Percentiles rank a stretch among this genome's conserved stretches.
These are phyloP conservation scores for Cryptocephalus moraei DNA, from an alignment of 2,888 invertebrate species.

Conservation along the genomic window DNA sequence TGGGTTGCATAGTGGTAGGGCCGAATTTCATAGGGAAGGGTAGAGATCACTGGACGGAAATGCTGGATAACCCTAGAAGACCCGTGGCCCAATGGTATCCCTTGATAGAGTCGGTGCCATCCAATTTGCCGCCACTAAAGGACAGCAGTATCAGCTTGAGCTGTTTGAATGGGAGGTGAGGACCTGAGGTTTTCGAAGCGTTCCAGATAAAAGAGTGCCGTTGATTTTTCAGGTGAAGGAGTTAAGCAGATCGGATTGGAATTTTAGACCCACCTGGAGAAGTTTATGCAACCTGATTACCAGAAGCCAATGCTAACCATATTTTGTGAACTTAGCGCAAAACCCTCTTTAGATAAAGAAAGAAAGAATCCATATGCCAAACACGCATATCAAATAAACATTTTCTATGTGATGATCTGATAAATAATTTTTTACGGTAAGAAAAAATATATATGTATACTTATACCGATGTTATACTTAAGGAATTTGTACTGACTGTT, in stretches of 20 bases:
- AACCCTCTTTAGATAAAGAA: background rate
- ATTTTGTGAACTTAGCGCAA: too few relatives aligned
- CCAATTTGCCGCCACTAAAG: slow-evolving; percentile 46
- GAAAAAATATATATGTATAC: background rate
- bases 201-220: too few relatives aligned
- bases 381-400: background rate
- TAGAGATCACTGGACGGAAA: slow-evolving; percentile 75
- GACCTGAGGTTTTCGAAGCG: background rate
- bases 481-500: background rate
- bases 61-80: slow-evolving; percentile 73
- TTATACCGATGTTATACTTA: background rate
- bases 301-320: too few relatives aligned
- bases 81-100: slow-evolving; percentile 82
- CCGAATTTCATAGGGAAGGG: slow-evolving; percentile 65
- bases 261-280: too few relatives aligned
- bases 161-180: slow-evolving; percentile 43
- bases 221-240: background rate
- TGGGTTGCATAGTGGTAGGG: slow-evolving; percentile 77
- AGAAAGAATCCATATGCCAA: background rate
- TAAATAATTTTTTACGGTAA: background rate
- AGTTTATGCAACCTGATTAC: too few relatives aligned
- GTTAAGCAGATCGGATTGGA: background rate
- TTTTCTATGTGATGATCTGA: slow-evolving; percentile 1
- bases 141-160: slow-evolving; percentile 50
- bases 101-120: slow-evolving; percentile 59